Base-by-base conservation (phyloP, 1,140 invertebrate species). In the Uloborus diversus region DNA sequence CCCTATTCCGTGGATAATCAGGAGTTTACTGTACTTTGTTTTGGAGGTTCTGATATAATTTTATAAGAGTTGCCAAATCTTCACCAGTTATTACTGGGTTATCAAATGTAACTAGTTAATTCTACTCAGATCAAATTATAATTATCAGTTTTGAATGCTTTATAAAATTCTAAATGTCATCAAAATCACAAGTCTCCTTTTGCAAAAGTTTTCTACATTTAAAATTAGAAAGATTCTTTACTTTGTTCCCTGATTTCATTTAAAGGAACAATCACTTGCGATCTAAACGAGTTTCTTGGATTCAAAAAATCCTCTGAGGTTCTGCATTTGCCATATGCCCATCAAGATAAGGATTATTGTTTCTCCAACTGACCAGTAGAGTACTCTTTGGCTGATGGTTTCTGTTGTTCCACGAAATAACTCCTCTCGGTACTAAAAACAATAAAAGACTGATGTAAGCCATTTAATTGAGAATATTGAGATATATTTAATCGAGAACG, bases 361-460 rank as follows among this genome's bases (percentile, higher is more conserved):
- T 23, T 75, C 57, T 9, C 25, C 71, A 4, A 75, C 61, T 17
- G 71, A 75, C 71, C 71, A 75, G 28, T 64, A 25, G 9, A 75
- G 71, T 25, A 75, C 37, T 64, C 71, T 75, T 20, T 42, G 28
- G 17, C 71, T 75, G 28, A 75, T 64, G 5, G 57, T 51, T 17
- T 75, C 71, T 0, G 57, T 75, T 1, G 57, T 59, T 13, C 23
- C 59, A 2, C 71, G 57, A 13, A 75, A 75, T 28, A 64, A 33
- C 13, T 62, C 71, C 53, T 75, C 71, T 53, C 71, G 5, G 32
- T 75, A 75, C 71, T 75, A 14, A 33, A 75, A 75, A 20, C n/a
- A 51, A 27, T 42, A 1, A 1, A 53, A 53, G 17, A 9, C 17
- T 42, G 7, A 9, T 9, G 17, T 7, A 42, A 42, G 17, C 37